Evolutionary conservation across 2,113 vertebrate genomes (phyloP), one percentile per base, ranked within the genome.

Genomic region (Platycercus adscitus): DNA sequence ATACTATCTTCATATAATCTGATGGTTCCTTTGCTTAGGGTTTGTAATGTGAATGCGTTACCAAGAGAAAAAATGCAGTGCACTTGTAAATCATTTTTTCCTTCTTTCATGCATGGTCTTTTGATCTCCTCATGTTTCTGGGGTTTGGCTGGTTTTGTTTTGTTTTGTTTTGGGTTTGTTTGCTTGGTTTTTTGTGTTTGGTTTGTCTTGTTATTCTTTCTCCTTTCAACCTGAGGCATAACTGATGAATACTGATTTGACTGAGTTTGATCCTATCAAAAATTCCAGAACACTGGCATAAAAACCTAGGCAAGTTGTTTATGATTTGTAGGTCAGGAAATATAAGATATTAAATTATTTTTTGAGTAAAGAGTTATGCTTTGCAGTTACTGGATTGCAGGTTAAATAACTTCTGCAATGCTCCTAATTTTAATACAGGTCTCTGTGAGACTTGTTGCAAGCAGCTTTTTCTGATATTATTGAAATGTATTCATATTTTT

Each of bases 91-190:
- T 1, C 4, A 14, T 15, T 46, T 86, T 60, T 72, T 43, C 21
- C 35, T 6, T 90, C 23, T 91, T 52, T 94, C 58, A 43, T 0
- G 1, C 9, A 10, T 85, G 18, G 11, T 89, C 55, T 70, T 97
- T 96, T 96, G 84, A 96, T 96, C 70, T 96, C 31, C 25, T 97
- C 43, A 82, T 82, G 49, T 91, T 81, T 93, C 37, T 83, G 5
- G 1, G 11, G 29, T 39, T 24, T 47, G 63, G 53, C 33, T n/a
- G 23, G 16, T 17, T 14, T 58, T 64, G 17, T 70, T 64, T 82
- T 47, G 46, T 72, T 41, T 66, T 76, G 2, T 24, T 85, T 69
- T 33, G 46, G 17, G 28, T 5, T 7, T 55, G 14, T 53, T 64
- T 26, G 65, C 11, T 37, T 61, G 21, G 9, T 29, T 61, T 61